A percentile compares a stretch with the other conserved stretches of the same genome.
Evolutionary conservation across 2,797 vertebrate genomes (phyloP).

Genomic region (Brachyrhaphis roseni): DNA sequence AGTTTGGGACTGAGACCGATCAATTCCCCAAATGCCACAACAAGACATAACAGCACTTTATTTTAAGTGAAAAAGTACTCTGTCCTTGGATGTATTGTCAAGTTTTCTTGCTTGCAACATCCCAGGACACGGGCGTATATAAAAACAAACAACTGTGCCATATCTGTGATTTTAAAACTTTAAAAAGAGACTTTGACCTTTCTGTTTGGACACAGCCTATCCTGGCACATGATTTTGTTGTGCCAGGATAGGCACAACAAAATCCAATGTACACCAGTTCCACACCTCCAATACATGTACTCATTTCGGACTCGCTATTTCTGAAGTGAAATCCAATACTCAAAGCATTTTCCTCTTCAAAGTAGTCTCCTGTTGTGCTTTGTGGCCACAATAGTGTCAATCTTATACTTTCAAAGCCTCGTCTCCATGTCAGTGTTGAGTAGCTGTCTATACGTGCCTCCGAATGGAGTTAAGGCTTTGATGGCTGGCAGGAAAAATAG

Average conservation of each 20-base stretch:
- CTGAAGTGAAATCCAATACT: slow-evolving; percentile 78
- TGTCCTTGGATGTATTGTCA: slow-evolving; percentile 63
- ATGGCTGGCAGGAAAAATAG: slow-evolving; percentile 72
- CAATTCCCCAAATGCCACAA: slow-evolving; percentile 77
- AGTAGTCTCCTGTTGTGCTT: slow-evolving; percentile 82
- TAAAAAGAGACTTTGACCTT: slow-evolving; percentile 38
- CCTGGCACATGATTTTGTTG: slow-evolving; percentile 43
- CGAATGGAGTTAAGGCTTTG: slow-evolving; percentile 66
- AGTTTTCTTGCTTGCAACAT: slow-evolving; percentile 45
- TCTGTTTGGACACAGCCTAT: slow-evolving; percentile 42
- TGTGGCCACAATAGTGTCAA: slow-evolving; percentile 83
- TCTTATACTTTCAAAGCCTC: slow-evolving; percentile 79
- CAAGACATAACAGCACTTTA: slow-evolving; percentile 65
- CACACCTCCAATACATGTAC: slow-evolving; percentile 61
- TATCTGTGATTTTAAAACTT: slow-evolving; percentile 45
- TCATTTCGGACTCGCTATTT: slow-evolving; percentile 69
- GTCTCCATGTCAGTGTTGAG: slow-evolving; percentile 74
- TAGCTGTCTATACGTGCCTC: slow-evolving; percentile 76
- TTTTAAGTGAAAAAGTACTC: slow-evolving; percentile 55
- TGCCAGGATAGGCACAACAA: too few species aligned
- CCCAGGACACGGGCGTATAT: slow-evolving; percentile 41
- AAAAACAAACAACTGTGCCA: slow-evolving; percentile 7
- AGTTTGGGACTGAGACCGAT: slow-evolving; percentile 72
- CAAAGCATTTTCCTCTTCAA: slow-evolving; percentile 79
- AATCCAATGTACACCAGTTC: slow-evolving; percentile 63